Evolutionary conservation across 1,140 invertebrate species (phyloP), one percentile per base, ranked within the genome.

Genomic region (Drosophila yakuba): DNA sequence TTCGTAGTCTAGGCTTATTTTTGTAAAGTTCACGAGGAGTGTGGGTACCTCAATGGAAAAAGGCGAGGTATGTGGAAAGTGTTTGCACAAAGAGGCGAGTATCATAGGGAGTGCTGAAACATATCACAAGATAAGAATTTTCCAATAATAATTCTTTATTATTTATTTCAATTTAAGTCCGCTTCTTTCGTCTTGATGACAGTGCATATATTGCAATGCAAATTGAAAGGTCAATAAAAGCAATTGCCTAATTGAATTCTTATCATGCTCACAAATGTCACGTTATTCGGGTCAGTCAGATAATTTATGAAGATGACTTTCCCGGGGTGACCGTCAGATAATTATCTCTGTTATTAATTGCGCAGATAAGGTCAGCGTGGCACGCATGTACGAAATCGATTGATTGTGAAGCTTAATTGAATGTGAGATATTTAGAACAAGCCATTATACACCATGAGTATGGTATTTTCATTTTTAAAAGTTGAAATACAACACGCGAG

Each of bases 191-290:
- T 8, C 28, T 32, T 32, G 6, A 32, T 32, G 6, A 7, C 28
- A 8, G 10, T 23, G 4, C 11, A 14, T 39, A 39, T 39, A 41
- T 7, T 6, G 4, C 7, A 32, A 6, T 6, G 25, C 10, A 5
- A 51, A 45, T 15, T 32, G 36, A 64, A 39, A 43, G 64, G 28
- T 32, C 32, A 52, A 28, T 62, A 5, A 25, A 25, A 17, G 28
- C 62, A 67, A 67, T 67, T 67, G 32, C 48, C 17, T 64, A 67
- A 67, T 67, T 48, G 60, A 68, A 52, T 64, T 62, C 45, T 20
- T 68, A 64, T 68, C 64, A 25, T 50, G 43, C 55, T 8, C n/a
- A 17, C 43, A 38, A 45, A 28, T 43, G 32, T 45, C 62, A 39
- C 62, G 56, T 14, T 45, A 12, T 63, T 44, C 63, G 41, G 64